A percentile compares a stretch with the other conserved stretches of the same genome.
These are phyloP conservation scores for Enteromius trimaculatus DNA, from an alignment of 2,797 vertebrate species.

Conservation along the genomic window DNA sequence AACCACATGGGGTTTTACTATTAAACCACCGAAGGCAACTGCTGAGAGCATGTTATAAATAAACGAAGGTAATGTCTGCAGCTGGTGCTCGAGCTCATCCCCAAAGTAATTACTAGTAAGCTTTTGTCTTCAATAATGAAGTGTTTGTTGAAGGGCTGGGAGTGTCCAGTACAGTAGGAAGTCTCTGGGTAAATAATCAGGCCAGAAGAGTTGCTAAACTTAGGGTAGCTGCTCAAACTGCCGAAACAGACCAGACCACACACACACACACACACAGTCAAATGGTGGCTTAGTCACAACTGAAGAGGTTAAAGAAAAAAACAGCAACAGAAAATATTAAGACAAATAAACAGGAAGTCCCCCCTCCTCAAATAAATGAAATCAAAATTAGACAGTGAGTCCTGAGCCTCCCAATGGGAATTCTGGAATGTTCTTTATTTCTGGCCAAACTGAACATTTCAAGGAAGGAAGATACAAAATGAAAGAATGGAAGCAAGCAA, in stretches of 20 bases:
- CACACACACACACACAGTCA: background rate
- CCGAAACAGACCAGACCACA: constrained; percentile 16
- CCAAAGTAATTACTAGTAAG: background rate
- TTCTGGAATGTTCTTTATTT: constrained; percentile 55
- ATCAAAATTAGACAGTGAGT: background rate
- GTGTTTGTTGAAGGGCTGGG: constrained; percentile 34
- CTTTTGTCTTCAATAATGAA: constrained; percentile 14
- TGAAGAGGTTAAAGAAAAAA: constrained; percentile 27
- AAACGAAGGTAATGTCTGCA: background rate
- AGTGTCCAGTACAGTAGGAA: constrained; percentile 27
- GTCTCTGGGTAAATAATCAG: constrained; percentile 34
- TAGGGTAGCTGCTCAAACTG: constrained; percentile 42
- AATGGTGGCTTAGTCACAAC: background rate
- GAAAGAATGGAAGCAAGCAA: background rate
- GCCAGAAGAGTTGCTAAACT: constrained; percentile 13
- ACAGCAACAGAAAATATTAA: background rate
- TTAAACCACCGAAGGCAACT: background rate
- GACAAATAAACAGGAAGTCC: constrained; percentile 24
- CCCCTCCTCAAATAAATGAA: background rate
- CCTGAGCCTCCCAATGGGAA: constrained; percentile 42
- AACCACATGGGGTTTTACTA: background rate
- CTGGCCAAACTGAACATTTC: constrained; percentile 10
- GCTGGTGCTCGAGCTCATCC: background rate
- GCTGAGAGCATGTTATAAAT: background rate
- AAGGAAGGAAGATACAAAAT: background rate